phyloP scores from a whole-genome alignment of 2,113 vertebrate species.

The Dipodomys merriami region DNA sequence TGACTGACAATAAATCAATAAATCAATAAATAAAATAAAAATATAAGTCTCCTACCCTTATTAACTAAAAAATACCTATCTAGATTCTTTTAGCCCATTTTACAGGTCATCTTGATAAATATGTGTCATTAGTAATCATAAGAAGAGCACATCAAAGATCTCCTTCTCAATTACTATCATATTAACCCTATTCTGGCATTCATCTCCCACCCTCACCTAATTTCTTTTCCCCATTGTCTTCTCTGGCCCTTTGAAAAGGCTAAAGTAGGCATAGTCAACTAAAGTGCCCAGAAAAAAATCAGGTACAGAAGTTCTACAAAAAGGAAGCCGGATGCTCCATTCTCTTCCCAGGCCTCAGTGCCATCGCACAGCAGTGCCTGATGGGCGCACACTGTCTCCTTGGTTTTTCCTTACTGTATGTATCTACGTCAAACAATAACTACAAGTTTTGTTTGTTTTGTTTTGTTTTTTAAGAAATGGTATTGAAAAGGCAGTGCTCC shows the following conservation, averaged over 20 bases:
- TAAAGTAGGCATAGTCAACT: not conserved
- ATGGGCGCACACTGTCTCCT: not conserved
- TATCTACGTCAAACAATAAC: not conserved
- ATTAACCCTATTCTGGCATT: constrained; percentile 1
- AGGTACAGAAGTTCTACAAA: constrained; percentile 9
- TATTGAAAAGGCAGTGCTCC: constrained; percentile 29
- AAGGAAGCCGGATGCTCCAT: constrained; percentile 2
- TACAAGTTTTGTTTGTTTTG: not conserved
- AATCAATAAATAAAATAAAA: too few relatives aligned
- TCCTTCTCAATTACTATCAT: not conserved
- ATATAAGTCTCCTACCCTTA: not conserved
- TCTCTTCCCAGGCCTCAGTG: not conserved
- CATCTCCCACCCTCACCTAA: not conserved
- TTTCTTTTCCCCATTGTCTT: constrained; percentile 13
- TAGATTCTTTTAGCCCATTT: not conserved
- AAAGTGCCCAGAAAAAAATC: constrained; percentile 23
- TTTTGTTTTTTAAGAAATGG: not conserved
- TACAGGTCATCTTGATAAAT: not conserved
- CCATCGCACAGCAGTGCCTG: not conserved
- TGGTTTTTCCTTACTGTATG: not conserved
- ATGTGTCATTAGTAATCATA: constrained; percentile 7
- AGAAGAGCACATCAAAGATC: constrained; percentile 5
- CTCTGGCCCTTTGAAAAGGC: constrained; percentile 34
- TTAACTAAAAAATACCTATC: constrained; percentile 11
- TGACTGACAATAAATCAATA: too few relatives aligned